Evolutionary conservation across 1,140 invertebrate genomes (phyloP).

Genomic region (Muscidifurax raptorellus): DNA sequence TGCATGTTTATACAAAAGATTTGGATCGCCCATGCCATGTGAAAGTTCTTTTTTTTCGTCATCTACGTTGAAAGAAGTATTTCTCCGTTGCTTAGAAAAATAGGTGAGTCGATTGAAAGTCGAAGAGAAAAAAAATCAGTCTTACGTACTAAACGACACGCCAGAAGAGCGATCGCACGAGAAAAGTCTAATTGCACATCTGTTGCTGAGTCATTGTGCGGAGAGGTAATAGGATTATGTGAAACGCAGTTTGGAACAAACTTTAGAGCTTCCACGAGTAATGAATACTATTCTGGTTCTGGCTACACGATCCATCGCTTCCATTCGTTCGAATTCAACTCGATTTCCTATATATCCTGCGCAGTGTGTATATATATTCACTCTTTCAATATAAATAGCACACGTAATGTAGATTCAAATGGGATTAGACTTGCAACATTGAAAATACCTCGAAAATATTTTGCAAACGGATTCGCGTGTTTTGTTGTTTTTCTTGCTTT

Average conservation of each 20-base stretch:
- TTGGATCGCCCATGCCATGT: no score
- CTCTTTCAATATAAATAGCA: no score
- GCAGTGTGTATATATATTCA: no score
- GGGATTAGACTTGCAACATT: no score
- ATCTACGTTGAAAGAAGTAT: no score
- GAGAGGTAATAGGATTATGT: constrained; percentile 14
- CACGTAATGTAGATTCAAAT: no score
- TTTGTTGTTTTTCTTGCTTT: neutral
- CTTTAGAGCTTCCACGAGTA: constrained; percentile 3
- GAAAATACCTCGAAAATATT: neutral
- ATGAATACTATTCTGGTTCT: constrained; percentile 21
- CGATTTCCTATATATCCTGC: neutral
- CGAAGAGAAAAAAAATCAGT: neutral
- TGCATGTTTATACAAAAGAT: no score
- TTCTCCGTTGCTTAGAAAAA: no score
- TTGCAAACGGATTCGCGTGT: neutral
- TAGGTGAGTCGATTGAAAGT: neutral
- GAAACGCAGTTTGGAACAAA: constrained; percentile 34
- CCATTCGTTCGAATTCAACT: neutral
- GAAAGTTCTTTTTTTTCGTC: no score
- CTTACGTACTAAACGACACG: neutral
- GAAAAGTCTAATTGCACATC: constrained; percentile 1
- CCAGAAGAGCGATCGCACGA: neutral
- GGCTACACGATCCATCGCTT: neutral
- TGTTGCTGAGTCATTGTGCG: neutral